These are phyloP conservation scores for Chesias legatella DNA, from an alignment of 2,888 invertebrate genomes.

Conservation along the genomic window DNA sequence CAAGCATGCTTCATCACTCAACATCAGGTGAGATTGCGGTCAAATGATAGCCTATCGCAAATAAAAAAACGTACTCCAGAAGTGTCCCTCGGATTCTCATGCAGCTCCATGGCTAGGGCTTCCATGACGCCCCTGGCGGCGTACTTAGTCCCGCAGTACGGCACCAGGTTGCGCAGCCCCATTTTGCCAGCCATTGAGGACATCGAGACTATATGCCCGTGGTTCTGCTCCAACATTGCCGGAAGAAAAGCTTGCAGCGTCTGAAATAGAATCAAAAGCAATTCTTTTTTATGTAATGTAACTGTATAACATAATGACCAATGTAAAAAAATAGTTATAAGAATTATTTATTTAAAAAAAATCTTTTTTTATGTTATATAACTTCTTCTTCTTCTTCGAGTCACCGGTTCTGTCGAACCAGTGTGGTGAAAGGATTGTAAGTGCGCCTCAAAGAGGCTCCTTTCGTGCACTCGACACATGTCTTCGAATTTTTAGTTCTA, in stretches of 20 bases:
- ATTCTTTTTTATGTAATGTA: background rate
- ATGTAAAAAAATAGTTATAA: no score
- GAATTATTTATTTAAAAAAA: no score
- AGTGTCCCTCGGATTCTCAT: slow-evolving; percentile 67
- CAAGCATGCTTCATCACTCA: no score
- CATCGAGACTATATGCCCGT: slow-evolving; percentile 87
- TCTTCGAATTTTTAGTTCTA: no score
- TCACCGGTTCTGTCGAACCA: no score
- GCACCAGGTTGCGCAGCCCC: slow-evolving; percentile 86
- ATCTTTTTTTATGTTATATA: no score
- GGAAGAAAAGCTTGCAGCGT: slow-evolving; percentile 87
- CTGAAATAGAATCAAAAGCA: slow-evolving; percentile 48
- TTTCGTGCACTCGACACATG: no score
- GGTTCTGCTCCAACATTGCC: slow-evolving; percentile 84
- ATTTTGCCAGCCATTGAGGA: slow-evolving; percentile 88
- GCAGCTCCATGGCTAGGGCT: slow-evolving; percentile 86
- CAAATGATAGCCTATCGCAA: background rate
- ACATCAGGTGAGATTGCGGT: no score
- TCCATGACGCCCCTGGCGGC: slow-evolving; percentile 93
- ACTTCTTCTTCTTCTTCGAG: no score
- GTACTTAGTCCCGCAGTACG: slow-evolving; percentile 90
- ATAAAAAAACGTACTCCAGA: slow-evolving; percentile 48
- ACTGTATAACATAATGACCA: background rate
- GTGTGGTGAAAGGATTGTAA: no score
- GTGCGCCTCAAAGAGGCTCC: no score